Evolutionary conservation across 1,140 invertebrate genomes (phyloP), one percentile per base, ranked within the genome.

Genomic region (Drosophila erecta): DNA sequence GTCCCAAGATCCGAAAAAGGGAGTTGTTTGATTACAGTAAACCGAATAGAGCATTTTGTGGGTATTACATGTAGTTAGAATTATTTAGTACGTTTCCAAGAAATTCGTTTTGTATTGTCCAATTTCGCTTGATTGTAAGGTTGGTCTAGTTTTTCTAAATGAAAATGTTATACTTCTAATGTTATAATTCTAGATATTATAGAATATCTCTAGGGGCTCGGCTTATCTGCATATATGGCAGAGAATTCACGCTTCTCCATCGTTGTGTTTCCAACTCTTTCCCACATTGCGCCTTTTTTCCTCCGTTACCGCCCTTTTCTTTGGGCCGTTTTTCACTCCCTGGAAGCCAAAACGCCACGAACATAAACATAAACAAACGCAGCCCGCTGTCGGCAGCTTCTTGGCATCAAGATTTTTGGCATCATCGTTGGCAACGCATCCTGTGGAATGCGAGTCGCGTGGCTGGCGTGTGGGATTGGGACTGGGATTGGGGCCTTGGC

Each of bases 341-440:
- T 71, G 67, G 70, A 46, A 60, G 33, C 56, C 50, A 43, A 60
- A 55, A 51, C 65, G 33, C 41, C 44, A 47, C 24, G 53, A 75
- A 76, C 79, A 86, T 87, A 87, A 86, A 86, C 79, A 86, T 83
- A 81, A 76, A 76, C 65, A 77, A 86, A 69, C 66, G 62, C 70
- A 69, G 71, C 49, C 61, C 61, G 60, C 46, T 51, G 70, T 58
- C 56, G 64, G 43, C 64, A 57, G 56, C 47, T 61, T 76, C 67
- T 53, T 65, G 17, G 46, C 37, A 15, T 41, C 84, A 87, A 89
- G 50, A 67, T 76, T 76, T 76, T 86, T 86, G 81, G 81, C 81
- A 79, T 50, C 58, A 87, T 60, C 71, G 51, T 80, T 81, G 79
- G 79, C 79, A 80, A 81, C 80, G 85, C 85, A 90, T 89, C 85